These are phyloP conservation scores for Pyrrhia umbra DNA, from an alignment of 2,888 invertebrate species.

Conservation along the genomic window DNA sequence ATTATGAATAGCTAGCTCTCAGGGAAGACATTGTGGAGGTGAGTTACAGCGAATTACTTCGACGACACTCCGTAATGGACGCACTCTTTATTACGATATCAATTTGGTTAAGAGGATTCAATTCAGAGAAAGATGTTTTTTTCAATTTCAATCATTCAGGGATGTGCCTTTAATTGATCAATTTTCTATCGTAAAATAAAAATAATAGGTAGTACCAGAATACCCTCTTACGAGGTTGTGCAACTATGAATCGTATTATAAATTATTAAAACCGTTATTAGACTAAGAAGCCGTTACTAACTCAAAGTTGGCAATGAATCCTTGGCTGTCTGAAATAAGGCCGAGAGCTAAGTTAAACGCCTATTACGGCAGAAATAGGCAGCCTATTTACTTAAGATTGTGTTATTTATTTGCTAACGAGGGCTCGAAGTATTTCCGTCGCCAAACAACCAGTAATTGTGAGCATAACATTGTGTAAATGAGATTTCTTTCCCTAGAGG, in stretches of 20 bases:
- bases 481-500: constrained; percentile 17
- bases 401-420: constrained; percentile 43
- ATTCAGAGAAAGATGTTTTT: constrained; percentile 39
- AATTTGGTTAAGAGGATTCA: constrained; percentile 60
- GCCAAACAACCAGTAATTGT: constrained; percentile 38
- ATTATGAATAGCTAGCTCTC: constrained; percentile 61
- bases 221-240: too few relatives aligned
- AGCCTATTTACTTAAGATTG: constrained; percentile 39
- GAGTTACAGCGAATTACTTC: constrained; percentile 67
- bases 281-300: constrained; percentile 29
- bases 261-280: background rate
- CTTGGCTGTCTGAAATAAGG: constrained; percentile 25
- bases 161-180: background rate
- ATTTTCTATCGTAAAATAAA: background rate
- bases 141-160: constrained; percentile 6
- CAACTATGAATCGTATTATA: background rate
- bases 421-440: constrained; percentile 21
- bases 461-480: constrained; percentile 33
- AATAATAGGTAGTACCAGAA: background rate
- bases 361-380: constrained; percentile 29
- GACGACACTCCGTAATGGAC: constrained; percentile 63
- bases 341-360: constrained; percentile 40
- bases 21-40: constrained; percentile 60
- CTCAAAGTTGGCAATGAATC: constrained; percentile 42
- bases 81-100: constrained; percentile 59